Evolutionary conservation across 1,140 invertebrate species (phyloP), one percentile per base, ranked within the genome.

Genomic region (Caenorhabditis remanei): DNA sequence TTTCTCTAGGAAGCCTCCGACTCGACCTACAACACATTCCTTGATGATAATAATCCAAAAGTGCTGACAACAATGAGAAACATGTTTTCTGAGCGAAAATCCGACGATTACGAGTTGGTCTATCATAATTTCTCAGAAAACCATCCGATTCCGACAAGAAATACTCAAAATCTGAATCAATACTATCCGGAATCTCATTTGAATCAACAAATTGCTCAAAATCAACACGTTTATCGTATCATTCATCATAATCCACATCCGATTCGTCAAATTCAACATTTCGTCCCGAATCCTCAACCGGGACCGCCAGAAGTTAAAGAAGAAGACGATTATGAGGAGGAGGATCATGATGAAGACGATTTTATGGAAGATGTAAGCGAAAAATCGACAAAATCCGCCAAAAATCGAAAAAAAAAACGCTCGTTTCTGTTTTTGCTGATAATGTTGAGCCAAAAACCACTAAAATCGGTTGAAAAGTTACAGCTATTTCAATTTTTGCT

Each of bases 31-130:
- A 32, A n/a, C 56, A 19, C 16, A 21, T 19, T 8, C 19, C 19
- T 32, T 6, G 61, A 63, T 6, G n/a, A 19, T 7, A 14, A 79
- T 14, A n/a, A 50, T 13, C 71, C 71, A 11, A 79, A 79, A 50
- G 71, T 79, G 19, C 21, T 79, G n/a, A 50, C 71, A 4, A 79
- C 71, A 3, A 79, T 79, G 71, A 50, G 71, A 50, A 79, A 79
- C 53, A 79, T 79, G 71, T 79, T 79, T 79, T 6, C 71, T 2
- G 71, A 79, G 43, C 1, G 5, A 21, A 79, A 79, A 50, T 53
- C 8, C 21, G 71, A 79, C 21, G 71, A 53, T 4, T 79, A 79
- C 40, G 71, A 79, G 21, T 21, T 79, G n/a, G 71, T 79, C 14
- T 79, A 79, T 24, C 40, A 79, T 53, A 43, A 46, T 79, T 5